A percentile compares a stretch with the other conserved stretches of the same genome.
Evolutionary conservation across 2,113 vertebrate genomes (phyloP).

Genomic region (Macaca mulatta): DNA sequence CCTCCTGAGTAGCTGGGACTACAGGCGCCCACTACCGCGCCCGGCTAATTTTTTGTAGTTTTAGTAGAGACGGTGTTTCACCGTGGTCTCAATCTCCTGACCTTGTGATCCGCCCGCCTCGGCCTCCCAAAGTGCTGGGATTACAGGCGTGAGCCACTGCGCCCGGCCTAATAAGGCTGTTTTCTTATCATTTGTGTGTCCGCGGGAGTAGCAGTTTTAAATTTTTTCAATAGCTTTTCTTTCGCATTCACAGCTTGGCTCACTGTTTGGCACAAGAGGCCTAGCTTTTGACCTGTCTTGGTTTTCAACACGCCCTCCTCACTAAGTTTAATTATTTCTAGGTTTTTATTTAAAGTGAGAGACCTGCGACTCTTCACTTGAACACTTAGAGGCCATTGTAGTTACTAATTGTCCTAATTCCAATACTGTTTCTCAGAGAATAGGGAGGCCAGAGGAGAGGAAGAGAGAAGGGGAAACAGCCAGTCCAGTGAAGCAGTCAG

Average conservation of each 20-base stretch:
- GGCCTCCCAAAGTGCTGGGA: neutral
- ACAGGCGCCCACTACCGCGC: no score
- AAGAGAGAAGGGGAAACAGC: neutral
- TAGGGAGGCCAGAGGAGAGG: neutral
- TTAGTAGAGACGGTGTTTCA: neutral
- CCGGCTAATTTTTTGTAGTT: neutral
- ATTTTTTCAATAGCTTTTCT: neutral
- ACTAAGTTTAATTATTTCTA: neutral
- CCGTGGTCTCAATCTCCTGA: neutral
- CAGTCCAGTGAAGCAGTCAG: neutral
- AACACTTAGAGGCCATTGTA: neutral
- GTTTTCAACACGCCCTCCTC: neutral
- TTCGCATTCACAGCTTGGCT: neutral
- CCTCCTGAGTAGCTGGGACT: no score
- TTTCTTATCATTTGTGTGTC: neutral
- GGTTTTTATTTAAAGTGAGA: neutral
- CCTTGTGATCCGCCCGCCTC: neutral
- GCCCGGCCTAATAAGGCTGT: neutral
- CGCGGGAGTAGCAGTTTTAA: neutral
- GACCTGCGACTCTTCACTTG: neutral
- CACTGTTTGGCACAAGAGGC: neutral
- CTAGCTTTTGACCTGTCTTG: neutral
- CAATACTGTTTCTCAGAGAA: neutral
- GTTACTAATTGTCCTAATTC: neutral
- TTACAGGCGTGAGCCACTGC: neutral